Conservation (phyloP, 2,113 vertebrate species). For the Collichthys lucidus region DNA sequence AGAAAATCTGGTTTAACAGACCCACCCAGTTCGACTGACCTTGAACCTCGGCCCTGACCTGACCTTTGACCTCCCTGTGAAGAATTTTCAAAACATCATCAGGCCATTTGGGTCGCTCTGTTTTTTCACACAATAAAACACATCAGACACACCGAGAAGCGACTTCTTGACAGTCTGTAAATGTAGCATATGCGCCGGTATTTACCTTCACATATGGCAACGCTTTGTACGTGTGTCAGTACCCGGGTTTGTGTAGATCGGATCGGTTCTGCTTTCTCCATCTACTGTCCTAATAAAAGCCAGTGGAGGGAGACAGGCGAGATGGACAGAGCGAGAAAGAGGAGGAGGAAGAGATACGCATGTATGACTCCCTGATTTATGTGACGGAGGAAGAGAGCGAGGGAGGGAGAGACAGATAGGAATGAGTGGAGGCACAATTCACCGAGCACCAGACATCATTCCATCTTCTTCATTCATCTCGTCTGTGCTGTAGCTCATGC, state of each 20-base stretch:
- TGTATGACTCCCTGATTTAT: constrained; percentile 72
- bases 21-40: constrained; percentile 34
- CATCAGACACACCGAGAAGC: neutral
- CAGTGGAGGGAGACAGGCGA: constrained; percentile 63
- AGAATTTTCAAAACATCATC: constrained; percentile 48
- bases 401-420: constrained; percentile 10
- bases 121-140: constrained; percentile 44
- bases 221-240: constrained; percentile 19
- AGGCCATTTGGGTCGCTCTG: neutral
- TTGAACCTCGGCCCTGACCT: constrained; percentile 32
- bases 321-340: constrained; percentile 47
- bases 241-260: constrained; percentile 9
- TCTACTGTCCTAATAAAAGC: constrained; percentile 76
- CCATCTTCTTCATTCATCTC: constrained; percentile 24
- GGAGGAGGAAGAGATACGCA: constrained; percentile 52
- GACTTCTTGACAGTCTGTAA: constrained; percentile 40
- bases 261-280: constrained; percentile 73
- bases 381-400: constrained; percentile 34
- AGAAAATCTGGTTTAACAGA: constrained; percentile 46
- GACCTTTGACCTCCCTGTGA: constrained; percentile 34
- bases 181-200: constrained; percentile 22
- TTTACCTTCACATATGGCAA: constrained; percentile 65
- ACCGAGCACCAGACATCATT: constrained; percentile 32
- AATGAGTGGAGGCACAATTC: constrained; percentile 25
- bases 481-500: constrained; percentile 19